Conservation (phyloP, 2,888 invertebrate species). For the Macrosoma leucophasiata region DNA sequence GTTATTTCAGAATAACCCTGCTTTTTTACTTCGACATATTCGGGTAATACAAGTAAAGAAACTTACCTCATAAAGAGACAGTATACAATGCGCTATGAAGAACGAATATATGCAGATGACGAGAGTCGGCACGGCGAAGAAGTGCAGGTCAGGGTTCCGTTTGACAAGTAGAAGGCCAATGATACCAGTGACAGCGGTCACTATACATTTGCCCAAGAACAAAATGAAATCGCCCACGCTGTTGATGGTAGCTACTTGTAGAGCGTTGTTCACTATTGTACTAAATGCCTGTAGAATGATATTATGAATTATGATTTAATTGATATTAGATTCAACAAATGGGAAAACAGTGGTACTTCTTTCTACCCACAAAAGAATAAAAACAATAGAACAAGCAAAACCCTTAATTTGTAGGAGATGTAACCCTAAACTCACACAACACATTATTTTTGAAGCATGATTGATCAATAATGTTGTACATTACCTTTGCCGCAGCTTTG, state of each 20-base stretch:
- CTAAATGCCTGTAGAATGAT: slow-evolving; percentile 83
- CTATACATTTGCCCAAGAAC: slow-evolving; percentile 87
- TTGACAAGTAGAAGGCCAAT: slow-evolving; percentile 86
- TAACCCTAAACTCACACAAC: too few species aligned
- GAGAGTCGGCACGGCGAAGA: slow-evolving; percentile 90
- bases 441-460: too few species aligned
- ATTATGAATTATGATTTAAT: not conserved
- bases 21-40: too few species aligned
- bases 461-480: slow-evolving; percentile 21
- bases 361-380: too few species aligned
- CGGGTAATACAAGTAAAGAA: too few species aligned
- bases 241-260: slow-evolving; percentile 94
- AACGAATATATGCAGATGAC: slow-evolving; percentile 90
- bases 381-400: too few species aligned
- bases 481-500: slow-evolving; percentile 90
- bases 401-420: too few species aligned
- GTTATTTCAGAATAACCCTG: too few species aligned
- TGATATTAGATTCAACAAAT: too few species aligned
- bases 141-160: slow-evolving; percentile 82
- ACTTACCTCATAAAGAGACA: slow-evolving; percentile 93
- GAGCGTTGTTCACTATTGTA: slow-evolving; percentile 86
- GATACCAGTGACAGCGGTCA: slow-evolving; percentile 88
- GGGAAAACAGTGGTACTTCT: too few species aligned
- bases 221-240: slow-evolving; percentile 94
- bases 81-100: slow-evolving; percentile 94